Evolutionary conservation across 2,797 vertebrate genomes (phyloP).

Genomic region (Psittacula derbiana): DNA sequence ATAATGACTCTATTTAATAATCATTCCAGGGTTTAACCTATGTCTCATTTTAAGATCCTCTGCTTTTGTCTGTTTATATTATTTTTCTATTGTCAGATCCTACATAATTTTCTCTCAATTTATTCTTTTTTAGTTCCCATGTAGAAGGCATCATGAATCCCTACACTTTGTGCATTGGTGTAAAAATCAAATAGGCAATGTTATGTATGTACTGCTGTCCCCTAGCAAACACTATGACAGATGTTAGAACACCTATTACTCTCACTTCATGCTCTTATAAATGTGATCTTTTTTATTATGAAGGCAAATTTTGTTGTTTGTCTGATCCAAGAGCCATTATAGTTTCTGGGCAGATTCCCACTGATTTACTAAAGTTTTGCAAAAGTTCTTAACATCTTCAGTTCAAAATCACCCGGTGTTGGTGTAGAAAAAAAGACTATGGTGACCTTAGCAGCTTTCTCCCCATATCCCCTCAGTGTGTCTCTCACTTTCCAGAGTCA

Average conservation of each 20-base stretch:
- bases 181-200: neutral
- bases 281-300: neutral
- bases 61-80: neutral
- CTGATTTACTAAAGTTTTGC: neutral
- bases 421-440: neutral
- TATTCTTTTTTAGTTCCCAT: neutral
- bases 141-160: neutral
- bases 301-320: neutral
- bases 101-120: neutral
- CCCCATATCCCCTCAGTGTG: neutral
- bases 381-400: neutral
- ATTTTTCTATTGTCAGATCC: neutral
- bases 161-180: neutral
- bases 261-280: neutral
- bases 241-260: neutral
- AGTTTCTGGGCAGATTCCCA: neutral
- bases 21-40: neutral
- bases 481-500: neutral
- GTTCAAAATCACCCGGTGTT: neutral
- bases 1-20: neutral
- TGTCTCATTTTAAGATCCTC: neutral
- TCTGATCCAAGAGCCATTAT: neutral
- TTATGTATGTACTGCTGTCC: neutral
- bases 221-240: neutral
- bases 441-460: neutral